Evolutionary conservation across 2,888 invertebrate species (phyloP), one percentile per base, ranked within the genome.

Genomic region (Polia nebulosa): DNA sequence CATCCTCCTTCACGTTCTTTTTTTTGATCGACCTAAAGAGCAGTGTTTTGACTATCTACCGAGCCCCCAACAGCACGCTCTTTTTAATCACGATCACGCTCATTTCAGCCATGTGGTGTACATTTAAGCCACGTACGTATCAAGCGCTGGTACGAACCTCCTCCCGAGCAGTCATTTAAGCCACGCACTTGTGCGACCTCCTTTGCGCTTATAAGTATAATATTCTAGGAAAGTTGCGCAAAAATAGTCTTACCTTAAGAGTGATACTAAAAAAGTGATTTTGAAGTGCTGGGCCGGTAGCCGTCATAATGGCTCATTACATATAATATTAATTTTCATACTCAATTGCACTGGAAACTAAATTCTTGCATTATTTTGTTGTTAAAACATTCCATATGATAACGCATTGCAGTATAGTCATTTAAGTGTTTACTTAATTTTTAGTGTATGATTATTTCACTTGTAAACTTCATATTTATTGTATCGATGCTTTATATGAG

Each of bases 341-440:
- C 7, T 41, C 17, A 41, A 41, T 2, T 41, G 39, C n/a, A n/a
- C 17, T 41, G 39, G n/a, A 84, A 85, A 85, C 83, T 87, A 80
- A 82, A 72, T 73, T 59, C 55, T 78, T 78, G 65, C 71, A 67
- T 79, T 80, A 65, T 72, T 85, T 76, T 82, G 77, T 80, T 82
- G 72, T 83, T 83, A 61, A 86, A 81, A 92, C 92, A 92, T 92
- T 92, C 92, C 92, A 92, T 84, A 67, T 82, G 78, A 67, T 85
- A 81, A 78, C 62, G 67, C 70, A 65, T 56, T 60, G 52, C 76
- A 73, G 22, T 53, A 77, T 85, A 83, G 78, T 83, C 68, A 78
- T 76, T 76, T 72, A 72, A 81, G 82, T 81, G 76, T 80, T 76
- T 80, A 75, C 71, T 82, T 81, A 80, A 67, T 59, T 77, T 81